Evolutionary conservation across 2,797 vertebrate genomes (phyloP), one percentile per base, ranked within the genome.

Genomic region (Epinephelus malabaricus): DNA sequence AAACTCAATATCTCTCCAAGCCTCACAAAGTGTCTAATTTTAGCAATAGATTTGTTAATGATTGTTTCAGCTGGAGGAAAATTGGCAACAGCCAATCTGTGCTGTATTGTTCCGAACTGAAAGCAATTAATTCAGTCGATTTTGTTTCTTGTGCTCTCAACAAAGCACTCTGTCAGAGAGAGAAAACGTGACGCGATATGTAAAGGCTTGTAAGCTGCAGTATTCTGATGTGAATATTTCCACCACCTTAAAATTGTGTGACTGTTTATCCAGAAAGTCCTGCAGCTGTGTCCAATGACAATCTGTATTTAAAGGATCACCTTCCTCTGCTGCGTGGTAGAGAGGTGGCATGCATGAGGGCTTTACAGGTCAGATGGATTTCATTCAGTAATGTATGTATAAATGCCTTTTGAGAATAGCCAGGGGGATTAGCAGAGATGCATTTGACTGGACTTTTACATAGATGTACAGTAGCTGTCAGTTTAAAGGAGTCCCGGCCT

Each of bases 361-460:
- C 84, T 91, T 91, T 88, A 53, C 56, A 51, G 38, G 84, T 89
- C 83, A 83, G 69, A 82, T 83, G 81, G 80, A 76, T 89, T 89
- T 85, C 77, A 88, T 86, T 89, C 69, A 79, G 81, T 86, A 81
- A 86, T 89, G 86, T 88, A 90, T 88, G 67, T 58, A 67, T 79
- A 79, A 86, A 88, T 86, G 72, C 71, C 43, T 66, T 68, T 69
- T 45, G 73, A 82, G 69, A 89, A 86, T 78, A 76, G 68, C 30
- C 17, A 3, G 51, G 53, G 27, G 85, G 85, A 92, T 91, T 91
- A 91, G 73, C 69, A 76, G 23, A 75, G 82, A 85, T 73, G 60
- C 80, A 77, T 86, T 73, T 85, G 9, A 61, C 38, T 38, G 61
- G 72, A 67, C 53, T 47, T 56, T 40, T 21, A 51, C 3, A 58